Evolutionary conservation across 2,888 invertebrate genomes (phyloP), one percentile per base, ranked within the genome.

Genomic region (Acrocyrtus sp.): DNA sequence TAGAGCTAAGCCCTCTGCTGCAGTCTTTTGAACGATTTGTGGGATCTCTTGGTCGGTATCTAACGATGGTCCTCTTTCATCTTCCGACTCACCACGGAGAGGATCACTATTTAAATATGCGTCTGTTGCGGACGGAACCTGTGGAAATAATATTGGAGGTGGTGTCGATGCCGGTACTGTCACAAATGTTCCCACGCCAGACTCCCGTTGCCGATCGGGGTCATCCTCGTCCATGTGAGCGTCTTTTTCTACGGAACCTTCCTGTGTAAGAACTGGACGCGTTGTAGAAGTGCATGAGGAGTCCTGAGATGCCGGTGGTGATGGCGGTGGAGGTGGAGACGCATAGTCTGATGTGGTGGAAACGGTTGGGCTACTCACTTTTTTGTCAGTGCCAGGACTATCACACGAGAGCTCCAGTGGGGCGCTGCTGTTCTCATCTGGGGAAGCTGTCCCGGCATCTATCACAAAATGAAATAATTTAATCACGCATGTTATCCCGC

Each of bases 361-460:
- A 6, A 72, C 65, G n/a, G 72, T 72, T n/a, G 72, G 72, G 21
- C 72, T 72, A 19, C 72, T 72, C 12, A 72, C 72, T 54, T 72
- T 72, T 17, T 56, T 58, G 5, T 50, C 53, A 22, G 61, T 22
- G n/a, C n/a, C n/a, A n/a, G n/a, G n/a, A n/a, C n/a, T n/a, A n/a
- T n/a, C n/a, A n/a, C n/a, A n/a, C n/a, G n/a, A n/a, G n/a, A n/a
- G n/a, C n/a, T n/a, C n/a, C n/a, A n/a, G n/a, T n/a, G n/a, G n/a
- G n/a, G n/a, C n/a, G n/a, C n/a, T n/a, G 4, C 21, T 22, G 15
- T 19, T 41, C 29, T 56, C 56, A 6, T 41, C 41, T 56, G 27
- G 10, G 39, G 34, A n/a, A 45, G 12, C 17, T 39, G 39, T 12
- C n/a, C n/a, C n/a, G n/a, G n/a, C n/a, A n/a, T n/a, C n/a, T n/a